Conservation (phyloP, 2,888 invertebrate species). For the Amphipoea oculea region DNA sequence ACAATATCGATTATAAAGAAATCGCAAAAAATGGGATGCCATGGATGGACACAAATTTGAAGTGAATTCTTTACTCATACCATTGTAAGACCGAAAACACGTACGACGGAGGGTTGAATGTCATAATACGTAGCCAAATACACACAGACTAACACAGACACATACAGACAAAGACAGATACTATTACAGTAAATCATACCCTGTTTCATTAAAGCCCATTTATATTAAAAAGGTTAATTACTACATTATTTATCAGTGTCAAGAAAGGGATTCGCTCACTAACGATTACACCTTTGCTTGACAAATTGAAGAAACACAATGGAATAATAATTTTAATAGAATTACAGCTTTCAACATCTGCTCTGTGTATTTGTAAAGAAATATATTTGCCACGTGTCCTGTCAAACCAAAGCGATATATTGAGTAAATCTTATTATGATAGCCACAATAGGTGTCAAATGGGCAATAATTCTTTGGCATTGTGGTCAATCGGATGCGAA, state of each 20-base stretch:
- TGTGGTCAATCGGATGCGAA: constrained; percentile 76
- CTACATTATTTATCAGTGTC: constrained; percentile 50
- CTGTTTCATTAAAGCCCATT: constrained; percentile 26
- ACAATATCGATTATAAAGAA: neutral
- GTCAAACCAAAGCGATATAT: constrained; percentile 78
- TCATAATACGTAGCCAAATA: constrained; percentile 10
- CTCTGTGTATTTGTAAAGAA: constrained; percentile 69
- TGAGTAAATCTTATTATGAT: constrained; percentile 79
- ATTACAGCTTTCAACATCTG: constrained; percentile 82
- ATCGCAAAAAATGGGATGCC: constrained; percentile 12
- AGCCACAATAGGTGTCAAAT: constrained; percentile 84
- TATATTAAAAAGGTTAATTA: constrained; percentile 54
- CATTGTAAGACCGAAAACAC: constrained; percentile 8
- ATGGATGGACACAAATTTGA: neutral
- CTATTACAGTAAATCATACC: constrained; percentile 25
- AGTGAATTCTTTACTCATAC: constrained; percentile 12
- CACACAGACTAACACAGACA: too few species aligned
- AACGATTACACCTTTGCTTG: constrained; percentile 65
- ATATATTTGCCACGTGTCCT: constrained; percentile 83
- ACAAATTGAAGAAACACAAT: constrained; percentile 77
- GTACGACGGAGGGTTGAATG: neutral
- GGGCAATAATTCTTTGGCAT: constrained; percentile 78
- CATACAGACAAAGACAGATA: neutral
- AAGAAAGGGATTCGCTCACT: constrained; percentile 43
- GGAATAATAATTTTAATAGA: constrained; percentile 70